Conservation (phyloP, 2,113 vertebrate genomes). For the Physeter macrocephalus region DNA sequence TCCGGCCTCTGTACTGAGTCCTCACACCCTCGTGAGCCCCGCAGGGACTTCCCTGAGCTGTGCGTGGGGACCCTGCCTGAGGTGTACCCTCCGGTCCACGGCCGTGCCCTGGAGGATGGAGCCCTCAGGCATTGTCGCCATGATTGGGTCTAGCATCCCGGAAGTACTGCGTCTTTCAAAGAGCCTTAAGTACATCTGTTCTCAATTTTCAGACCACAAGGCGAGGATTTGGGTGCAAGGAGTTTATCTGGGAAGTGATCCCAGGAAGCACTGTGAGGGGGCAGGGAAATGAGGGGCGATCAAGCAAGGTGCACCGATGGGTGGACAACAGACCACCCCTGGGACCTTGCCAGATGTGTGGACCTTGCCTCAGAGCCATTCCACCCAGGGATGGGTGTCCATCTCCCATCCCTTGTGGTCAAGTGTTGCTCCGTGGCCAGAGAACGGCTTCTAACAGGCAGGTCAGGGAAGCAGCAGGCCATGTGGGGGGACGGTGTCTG, state of each 20-base stretch:
- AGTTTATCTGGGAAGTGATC: conserved; percentile 63
- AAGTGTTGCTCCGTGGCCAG: neutral
- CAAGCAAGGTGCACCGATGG: neutral
- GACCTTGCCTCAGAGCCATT: neutral
- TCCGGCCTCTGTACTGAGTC: neutral
- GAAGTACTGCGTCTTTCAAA: conserved; percentile 27
- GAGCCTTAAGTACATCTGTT: conserved; percentile 49
- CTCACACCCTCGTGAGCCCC: neutral
- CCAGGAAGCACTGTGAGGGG: neutral
- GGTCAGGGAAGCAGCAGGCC: neutral
- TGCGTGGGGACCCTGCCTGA: rapidly evolving
- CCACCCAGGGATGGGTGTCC: neutral
- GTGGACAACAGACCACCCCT: neutral
- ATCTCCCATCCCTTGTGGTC: neutral
- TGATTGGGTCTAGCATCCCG: neutral
- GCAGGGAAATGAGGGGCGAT: neutral
- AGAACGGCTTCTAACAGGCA: neutral
- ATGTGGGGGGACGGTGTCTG: neutral
- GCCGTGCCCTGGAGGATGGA: neutral
- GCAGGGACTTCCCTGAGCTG: neutral
- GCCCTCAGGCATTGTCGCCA: neutral
- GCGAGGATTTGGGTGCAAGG: conserved; percentile 59
- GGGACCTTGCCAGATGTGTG: neutral
- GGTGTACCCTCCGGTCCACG: rapidly evolving
- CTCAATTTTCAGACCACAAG: conserved; percentile 47